phyloP scores from a whole-genome alignment of 2,797 vertebrate genomes.

The Eospalax fontanierii region DNA sequence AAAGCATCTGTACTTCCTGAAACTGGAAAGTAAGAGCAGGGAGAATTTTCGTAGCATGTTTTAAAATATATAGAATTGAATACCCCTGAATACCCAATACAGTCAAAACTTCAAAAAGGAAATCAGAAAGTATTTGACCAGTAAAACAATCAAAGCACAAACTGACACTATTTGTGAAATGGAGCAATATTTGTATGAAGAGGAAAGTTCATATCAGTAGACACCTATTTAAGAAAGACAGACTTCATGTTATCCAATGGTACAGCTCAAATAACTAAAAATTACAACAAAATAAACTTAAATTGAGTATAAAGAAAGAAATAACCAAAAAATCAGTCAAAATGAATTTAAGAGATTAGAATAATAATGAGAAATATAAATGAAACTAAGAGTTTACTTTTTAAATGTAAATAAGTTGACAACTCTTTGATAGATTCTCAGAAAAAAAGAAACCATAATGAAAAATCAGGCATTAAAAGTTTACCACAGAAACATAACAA shows the following conservation, averaged over 20 bases:
- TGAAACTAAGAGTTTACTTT: not conserved
- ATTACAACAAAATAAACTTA: not conserved
- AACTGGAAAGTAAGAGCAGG: not conserved
- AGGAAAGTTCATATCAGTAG: not conserved
- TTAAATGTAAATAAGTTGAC: not conserved
- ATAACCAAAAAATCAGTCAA: not conserved
- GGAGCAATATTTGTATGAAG: not conserved
- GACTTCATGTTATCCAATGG: not conserved
- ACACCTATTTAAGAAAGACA: not conserved
- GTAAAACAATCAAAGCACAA: not conserved
- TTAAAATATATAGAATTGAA: not conserved
- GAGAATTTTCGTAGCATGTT: not conserved
- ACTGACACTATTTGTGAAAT: not conserved
- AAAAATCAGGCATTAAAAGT: not conserved
- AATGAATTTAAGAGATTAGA: not conserved
- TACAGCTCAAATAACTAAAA: not conserved
- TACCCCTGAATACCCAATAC: not conserved
- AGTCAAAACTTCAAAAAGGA: not conserved
- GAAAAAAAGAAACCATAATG: not conserved
- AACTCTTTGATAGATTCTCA: not conserved
- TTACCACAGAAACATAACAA: not conserved
- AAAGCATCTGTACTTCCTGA: not conserved
- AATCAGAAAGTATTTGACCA: not conserved
- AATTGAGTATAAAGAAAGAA: not conserved
- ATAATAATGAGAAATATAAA: not conserved